phyloP scores from a whole-genome alignment of 1,140 invertebrate genomes.

The Scaptomyza graminum region DNA sequence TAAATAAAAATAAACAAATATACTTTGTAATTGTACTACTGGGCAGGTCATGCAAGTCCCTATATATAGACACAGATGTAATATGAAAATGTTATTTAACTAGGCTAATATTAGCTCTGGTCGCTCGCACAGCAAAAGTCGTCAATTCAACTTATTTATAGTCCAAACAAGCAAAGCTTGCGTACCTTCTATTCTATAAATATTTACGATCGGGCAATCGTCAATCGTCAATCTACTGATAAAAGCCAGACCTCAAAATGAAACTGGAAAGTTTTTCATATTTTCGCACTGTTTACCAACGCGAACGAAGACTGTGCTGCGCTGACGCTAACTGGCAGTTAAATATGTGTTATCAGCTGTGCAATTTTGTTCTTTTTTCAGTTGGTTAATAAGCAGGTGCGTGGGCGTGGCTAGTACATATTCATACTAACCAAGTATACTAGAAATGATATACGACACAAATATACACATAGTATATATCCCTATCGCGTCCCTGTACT shows the following conservation, averaged over 20 bases:
- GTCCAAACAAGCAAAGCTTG: conserved; percentile 19
- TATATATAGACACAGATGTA: conserved; percentile 20
- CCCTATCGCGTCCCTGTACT: conserved; percentile 38
- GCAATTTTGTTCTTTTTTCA: conserved; percentile 51
- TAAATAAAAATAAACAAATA: too few relatives aligned
- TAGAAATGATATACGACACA: conserved; percentile 1
- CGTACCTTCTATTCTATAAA: conserved; percentile 29
- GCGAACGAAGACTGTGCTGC: background rate
- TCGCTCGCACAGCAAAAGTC: background rate
- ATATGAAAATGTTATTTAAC: conserved; percentile 6
- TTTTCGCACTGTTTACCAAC: conserved; percentile 27
- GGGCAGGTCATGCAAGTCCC: conserved; percentile 1
- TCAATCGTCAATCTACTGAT: conserved; percentile 22
- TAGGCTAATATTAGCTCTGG: conserved; percentile 26
- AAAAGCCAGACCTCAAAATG: conserved; percentile 8
- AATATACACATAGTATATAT: conserved; percentile 19
- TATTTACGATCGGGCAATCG: conserved; percentile 33
- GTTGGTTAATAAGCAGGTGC: conserved; percentile 32
- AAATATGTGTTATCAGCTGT: conserved; percentile 52
- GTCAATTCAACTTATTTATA: conserved; percentile 29
- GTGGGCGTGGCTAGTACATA: conserved; percentile 21
- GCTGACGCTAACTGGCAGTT: conserved; percentile 7
- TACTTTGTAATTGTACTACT: too few relatives aligned
- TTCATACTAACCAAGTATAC: background rate
- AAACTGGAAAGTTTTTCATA: conserved; percentile 12